A percentile compares a stretch with the other conserved stretches of the same genome.
phyloP scores from a whole-genome alignment of 2,113 vertebrate genomes.

The Trematocara stigmaticum region DNA sequence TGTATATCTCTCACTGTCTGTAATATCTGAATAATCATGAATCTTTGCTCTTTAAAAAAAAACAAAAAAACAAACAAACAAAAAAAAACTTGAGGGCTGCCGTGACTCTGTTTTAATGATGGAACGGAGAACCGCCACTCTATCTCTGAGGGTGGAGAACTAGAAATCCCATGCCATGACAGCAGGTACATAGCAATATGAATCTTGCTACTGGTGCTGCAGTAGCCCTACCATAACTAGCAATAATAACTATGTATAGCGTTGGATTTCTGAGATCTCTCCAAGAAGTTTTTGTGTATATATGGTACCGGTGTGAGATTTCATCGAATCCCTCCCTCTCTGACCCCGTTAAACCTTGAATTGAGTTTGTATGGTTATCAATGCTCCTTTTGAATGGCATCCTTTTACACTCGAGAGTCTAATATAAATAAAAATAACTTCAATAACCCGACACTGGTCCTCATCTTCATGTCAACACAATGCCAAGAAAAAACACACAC shows the following conservation, averaged over 20 bases:
- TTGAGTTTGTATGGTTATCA: conserved; percentile 75
- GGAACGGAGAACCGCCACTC: conserved; percentile 45
- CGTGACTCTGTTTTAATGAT: conserved; percentile 24
- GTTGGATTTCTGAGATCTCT: conserved; percentile 66
- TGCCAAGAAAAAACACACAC: background rate
- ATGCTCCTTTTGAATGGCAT: conserved; percentile 81
- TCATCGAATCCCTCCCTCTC: conserved; percentile 58
- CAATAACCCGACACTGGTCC: conserved; percentile 47
- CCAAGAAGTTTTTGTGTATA: conserved; percentile 66
- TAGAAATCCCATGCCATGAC: conserved; percentile 60
- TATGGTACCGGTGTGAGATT: conserved; percentile 64
- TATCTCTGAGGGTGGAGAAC: conserved; percentile 35
- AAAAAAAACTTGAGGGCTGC: conserved; percentile 35
- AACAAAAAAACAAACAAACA: background rate
- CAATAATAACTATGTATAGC: conserved; percentile 73
- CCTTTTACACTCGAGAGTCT: conserved; percentile 82
- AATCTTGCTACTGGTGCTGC: conserved; percentile 63
- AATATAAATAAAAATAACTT: conserved; percentile 75
- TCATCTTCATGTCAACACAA: background rate
- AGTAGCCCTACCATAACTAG: conserved; percentile 72
- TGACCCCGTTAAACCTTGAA: conserved; percentile 71
- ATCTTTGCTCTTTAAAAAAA: conserved; percentile 50
- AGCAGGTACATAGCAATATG: conserved; percentile 69
- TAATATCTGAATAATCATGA: conserved; percentile 69
- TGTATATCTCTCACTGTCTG: conserved; percentile 72